A percentile compares a stretch with the other conserved stretches of the same genome.
Conservation (phyloP, 2,797 vertebrate genomes). For the Microchirus variegatus region DNA sequence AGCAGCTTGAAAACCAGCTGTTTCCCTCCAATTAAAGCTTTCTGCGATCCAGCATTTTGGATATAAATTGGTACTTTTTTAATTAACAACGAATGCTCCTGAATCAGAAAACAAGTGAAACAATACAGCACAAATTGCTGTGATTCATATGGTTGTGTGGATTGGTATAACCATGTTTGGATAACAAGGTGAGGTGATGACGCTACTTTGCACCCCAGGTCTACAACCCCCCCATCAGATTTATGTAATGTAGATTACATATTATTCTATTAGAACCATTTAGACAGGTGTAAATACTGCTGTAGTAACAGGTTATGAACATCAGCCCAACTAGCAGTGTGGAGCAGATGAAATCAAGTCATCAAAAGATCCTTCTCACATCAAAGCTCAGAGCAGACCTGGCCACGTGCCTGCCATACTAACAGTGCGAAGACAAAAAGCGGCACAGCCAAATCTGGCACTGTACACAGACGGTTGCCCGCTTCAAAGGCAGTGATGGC, state of each 20-base stretch:
- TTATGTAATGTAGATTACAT: slow-evolving; percentile 21
- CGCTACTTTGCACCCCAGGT: slow-evolving; percentile 4
- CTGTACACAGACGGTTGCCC: slow-evolving; percentile 32
- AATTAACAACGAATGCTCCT: slow-evolving; percentile 45
- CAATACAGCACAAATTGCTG: slow-evolving; percentile 40
- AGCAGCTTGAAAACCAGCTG: slow-evolving; percentile 80
- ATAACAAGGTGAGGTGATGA: slow-evolving; percentile 34
- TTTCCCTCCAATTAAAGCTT: slow-evolving; percentile 78
- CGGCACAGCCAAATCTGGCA: slow-evolving; percentile 26
- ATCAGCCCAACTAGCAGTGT: slow-evolving; percentile 48
- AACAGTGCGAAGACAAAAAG: slow-evolving; percentile 43
- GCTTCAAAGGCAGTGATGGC: slow-evolving; percentile 67
- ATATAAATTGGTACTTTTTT: slow-evolving; percentile 73
- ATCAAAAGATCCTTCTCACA: slow-evolving; percentile 72
- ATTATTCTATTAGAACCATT: slow-evolving; percentile 56
- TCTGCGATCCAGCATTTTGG: slow-evolving; percentile 66
- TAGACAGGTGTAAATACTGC: slow-evolving; percentile 49
- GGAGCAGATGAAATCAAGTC: slow-evolving; percentile 75
- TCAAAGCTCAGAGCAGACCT: slow-evolving; percentile 52
- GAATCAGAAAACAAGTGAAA: slow-evolving; percentile 39
- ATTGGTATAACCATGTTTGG: slow-evolving; percentile 22
- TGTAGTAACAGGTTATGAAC: slow-evolving; percentile 58
- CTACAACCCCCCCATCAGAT: slow-evolving; percentile 16
- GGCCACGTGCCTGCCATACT: slow-evolving; percentile 58
- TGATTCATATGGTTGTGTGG: slow-evolving; percentile 36